These are phyloP conservation scores for Sphenopsis melanotis DNA, from an alignment of 2,797 vertebrate species.

Conservation along the genomic window DNA sequence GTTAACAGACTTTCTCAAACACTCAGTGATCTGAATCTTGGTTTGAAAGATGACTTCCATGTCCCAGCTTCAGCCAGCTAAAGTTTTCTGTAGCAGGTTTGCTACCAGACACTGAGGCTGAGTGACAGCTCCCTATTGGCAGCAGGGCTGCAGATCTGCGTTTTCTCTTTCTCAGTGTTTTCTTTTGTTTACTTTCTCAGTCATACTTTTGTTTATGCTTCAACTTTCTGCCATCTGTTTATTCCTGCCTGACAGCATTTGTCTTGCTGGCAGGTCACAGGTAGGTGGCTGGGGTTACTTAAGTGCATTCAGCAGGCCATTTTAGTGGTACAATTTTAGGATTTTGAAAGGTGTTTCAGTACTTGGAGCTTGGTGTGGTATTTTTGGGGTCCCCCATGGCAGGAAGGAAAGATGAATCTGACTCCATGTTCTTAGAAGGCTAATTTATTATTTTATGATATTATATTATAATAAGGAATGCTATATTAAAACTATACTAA, in stretches of 20 bases:
- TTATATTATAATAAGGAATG: no score
- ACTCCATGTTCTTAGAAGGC: no score
- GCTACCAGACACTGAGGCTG: not conserved
- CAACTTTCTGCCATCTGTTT: not conserved
- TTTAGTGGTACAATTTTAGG: not conserved
- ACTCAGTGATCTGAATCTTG: not conserved
- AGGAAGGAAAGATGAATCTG: no score
- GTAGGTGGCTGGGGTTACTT: not conserved
- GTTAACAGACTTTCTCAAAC: not conserved
- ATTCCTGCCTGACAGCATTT: not conserved
- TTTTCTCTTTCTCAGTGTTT: not conserved
- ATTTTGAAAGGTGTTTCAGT: not conserved
- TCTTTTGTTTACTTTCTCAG: not conserved
- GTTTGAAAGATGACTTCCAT: not conserved
- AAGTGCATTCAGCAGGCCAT: no score
- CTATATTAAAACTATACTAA: no score
- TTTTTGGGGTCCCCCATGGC: no score
- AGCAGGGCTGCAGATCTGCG: not conserved
- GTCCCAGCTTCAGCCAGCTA: not conserved
- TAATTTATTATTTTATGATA: no score
- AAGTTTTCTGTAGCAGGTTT: not conserved
- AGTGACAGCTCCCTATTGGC: not conserved
- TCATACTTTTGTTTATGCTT: not conserved
- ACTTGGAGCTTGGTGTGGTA: not conserved
- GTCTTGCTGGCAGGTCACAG: not conserved